Conservation (phyloP, 2,113 vertebrate genomes). For the Poeciliopsis occidentalis region DNA sequence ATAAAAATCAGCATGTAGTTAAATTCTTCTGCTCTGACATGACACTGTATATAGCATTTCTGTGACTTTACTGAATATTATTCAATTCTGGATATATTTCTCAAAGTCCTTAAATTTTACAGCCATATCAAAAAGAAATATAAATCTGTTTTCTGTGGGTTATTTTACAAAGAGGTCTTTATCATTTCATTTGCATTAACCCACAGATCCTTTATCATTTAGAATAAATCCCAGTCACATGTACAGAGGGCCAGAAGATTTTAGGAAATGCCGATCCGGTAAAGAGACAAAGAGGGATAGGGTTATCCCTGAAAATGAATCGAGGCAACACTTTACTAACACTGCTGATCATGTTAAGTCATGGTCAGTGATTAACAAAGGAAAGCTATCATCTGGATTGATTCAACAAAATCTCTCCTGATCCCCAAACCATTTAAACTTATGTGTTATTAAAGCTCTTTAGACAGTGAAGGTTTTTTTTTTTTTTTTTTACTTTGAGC, state of each 20-base stretch:
- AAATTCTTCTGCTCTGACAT: no score
- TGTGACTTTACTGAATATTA: conserved; percentile 11
- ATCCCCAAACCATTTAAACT: conserved; percentile 75
- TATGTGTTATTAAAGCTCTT: conserved; percentile 75
- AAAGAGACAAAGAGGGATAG: conserved; percentile 65
- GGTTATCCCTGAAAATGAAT: conserved; percentile 70
- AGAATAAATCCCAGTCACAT: conserved; percentile 49
- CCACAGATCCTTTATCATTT: conserved; percentile 31
- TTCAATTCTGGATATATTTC: conserved; percentile 11
- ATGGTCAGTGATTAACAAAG: conserved; percentile 77
- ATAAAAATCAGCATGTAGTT: neutral
- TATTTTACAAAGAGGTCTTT: conserved; percentile 45
- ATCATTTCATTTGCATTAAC: conserved; percentile 59
- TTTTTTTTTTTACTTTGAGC: conserved; percentile 68
- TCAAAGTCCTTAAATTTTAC: neutral
- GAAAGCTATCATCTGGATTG: conserved; percentile 78
- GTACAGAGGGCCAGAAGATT: conserved; percentile 38
- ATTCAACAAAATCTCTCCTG: conserved; percentile 77
- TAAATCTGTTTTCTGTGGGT: conserved; percentile 31
- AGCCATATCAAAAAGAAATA: conserved; percentile 18
- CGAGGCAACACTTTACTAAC: conserved; percentile 74
- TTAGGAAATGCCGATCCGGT: conserved; percentile 40
- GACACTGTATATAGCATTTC: neutral
- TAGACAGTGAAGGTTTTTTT: conserved; percentile 42
- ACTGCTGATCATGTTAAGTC: conserved; percentile 70